Percentiles rank a stretch among this genome's conserved stretches.
Conservation (phyloP, 2,888 invertebrate genomes). For the Meloe dianella region DNA sequence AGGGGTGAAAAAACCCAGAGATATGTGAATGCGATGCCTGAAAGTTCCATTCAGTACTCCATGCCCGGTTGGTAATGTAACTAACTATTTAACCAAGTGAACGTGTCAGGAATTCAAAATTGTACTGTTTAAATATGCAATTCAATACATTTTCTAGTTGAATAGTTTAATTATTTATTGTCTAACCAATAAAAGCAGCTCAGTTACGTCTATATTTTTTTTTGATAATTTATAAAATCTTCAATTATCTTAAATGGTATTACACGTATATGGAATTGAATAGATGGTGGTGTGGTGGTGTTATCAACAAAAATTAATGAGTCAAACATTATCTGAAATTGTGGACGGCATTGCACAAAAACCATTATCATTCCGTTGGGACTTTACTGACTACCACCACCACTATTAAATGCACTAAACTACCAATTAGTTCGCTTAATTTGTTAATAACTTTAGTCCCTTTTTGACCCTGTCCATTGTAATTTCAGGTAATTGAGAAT, state of each 20-base stretch:
- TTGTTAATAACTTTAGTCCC: conserved; percentile 35
- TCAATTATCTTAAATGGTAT: not conserved
- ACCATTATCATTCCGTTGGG: conserved; percentile 33
- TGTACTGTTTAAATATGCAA: conserved; percentile 45
- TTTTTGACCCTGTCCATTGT: conserved; percentile 14
- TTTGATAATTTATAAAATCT: not conserved
- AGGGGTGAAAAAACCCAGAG: not conserved
- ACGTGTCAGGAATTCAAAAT: conserved; percentile 45
- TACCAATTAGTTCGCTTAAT: conserved; percentile 36
- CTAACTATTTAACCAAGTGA: conserved; percentile 46
- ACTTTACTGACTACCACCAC: not conserved
- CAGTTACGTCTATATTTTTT: not conserved
- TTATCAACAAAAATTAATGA: conserved; percentile 29
- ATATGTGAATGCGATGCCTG: not conserved
- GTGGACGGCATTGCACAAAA: conserved; percentile 33
- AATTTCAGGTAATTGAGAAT: not conserved
- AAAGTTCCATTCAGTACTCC: not conserved
- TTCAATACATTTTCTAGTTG: conserved; percentile 42
- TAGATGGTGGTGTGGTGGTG: not conserved
- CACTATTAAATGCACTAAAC: conserved; percentile 32
- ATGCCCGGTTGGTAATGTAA: conserved; percentile 42
- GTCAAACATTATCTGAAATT: conserved; percentile 34
- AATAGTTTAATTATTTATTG: conserved; percentile 36
- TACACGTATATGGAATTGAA: conserved; percentile 15
- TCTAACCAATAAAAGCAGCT: not conserved